A percentile compares a stretch with the other conserved stretches of the same genome.
These are phyloP conservation scores for Cricetomys ansorgei DNA, from an alignment of 2,113 vertebrate genomes.

Conservation along the genomic window DNA sequence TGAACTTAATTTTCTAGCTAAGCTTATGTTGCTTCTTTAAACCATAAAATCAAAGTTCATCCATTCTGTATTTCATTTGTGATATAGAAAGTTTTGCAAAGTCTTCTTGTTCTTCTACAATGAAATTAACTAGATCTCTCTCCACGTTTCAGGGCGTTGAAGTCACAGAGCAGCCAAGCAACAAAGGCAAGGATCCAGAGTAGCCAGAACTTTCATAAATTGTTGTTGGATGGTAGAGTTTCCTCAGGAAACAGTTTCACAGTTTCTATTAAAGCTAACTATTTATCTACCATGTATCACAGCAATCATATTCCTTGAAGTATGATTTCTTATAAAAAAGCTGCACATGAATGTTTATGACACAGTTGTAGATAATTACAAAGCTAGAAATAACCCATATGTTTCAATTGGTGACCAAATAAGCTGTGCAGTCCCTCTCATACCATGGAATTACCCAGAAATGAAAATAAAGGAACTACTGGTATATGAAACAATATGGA, in stretches of 20 bases:
- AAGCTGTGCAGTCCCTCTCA: background rate
- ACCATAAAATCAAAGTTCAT: slow-evolving; percentile 28
- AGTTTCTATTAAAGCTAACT: slow-evolving; percentile 18
- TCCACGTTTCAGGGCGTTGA: background rate
- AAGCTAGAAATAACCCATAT: slow-evolving; percentile 9
- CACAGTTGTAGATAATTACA: background rate
- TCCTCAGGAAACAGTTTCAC: background rate
- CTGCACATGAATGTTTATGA: background rate
- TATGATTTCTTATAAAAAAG: background rate
- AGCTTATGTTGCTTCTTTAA: slow-evolving; percentile 13
- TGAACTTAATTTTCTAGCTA: slow-evolving; percentile 38
- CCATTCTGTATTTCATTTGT: slow-evolving; percentile 12
- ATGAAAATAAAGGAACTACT: background rate
- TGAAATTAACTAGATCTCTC: background rate
- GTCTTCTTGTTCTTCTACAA: background rate
- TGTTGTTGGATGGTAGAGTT: background rate
- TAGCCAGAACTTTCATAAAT: background rate
- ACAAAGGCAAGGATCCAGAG: background rate
- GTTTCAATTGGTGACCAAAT: background rate
- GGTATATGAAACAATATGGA: background rate
- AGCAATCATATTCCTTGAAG: background rate
- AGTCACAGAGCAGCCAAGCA: background rate
- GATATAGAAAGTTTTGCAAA: slow-evolving; percentile 15
- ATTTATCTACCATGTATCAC: background rate
- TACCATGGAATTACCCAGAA: background rate